A percentile compares a stretch with the other conserved stretches of the same genome.
phyloP scores from a whole-genome alignment of 2,888 invertebrate species.

The Morpho helenor region DNA sequence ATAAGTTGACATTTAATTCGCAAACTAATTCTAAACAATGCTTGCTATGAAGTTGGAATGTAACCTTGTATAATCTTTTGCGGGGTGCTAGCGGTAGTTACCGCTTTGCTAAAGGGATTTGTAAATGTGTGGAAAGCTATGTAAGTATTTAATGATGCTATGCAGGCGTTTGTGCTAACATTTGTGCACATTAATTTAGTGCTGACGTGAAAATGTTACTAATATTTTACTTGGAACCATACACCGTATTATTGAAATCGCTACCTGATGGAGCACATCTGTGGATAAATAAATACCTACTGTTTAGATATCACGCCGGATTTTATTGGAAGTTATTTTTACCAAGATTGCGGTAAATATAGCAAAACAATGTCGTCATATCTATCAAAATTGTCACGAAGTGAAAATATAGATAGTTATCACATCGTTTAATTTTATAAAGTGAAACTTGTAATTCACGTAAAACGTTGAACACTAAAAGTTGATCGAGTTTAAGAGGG shows the following conservation, averaged over 20 bases:
- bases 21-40: slow-evolving; percentile 22
- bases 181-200: slow-evolving; percentile 17
- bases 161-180: slow-evolving; percentile 26
- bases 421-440: too few relatives aligned
- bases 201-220: slow-evolving; percentile 19
- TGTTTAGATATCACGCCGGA: background rate
- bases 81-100: slow-evolving; percentile 6
- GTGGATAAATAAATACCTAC: slow-evolving; percentile 2
- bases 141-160: slow-evolving; percentile 24
- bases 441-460: too few relatives aligned
- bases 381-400: slow-evolving; percentile 3
- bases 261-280: slow-evolving; percentile 5
- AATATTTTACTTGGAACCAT: slow-evolving; percentile 28
- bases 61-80: background rate
- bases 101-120: slow-evolving; percentile 22
- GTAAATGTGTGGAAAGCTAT: slow-evolving; percentile 21
- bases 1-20: slow-evolving; percentile 1
- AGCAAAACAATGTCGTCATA: slow-evolving; percentile 4
- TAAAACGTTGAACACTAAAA: too few relatives aligned
- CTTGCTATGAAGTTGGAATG: slow-evolving; percentile 18
- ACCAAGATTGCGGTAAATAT: background rate
- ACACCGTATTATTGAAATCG: slow-evolving; percentile 7
- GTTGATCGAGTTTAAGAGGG: too few relatives aligned
- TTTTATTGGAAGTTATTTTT: background rate
- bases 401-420: background rate